These are phyloP conservation scores for Papilio helenus DNA, from an alignment of 1,140 invertebrate genomes.

Conservation along the genomic window DNA sequence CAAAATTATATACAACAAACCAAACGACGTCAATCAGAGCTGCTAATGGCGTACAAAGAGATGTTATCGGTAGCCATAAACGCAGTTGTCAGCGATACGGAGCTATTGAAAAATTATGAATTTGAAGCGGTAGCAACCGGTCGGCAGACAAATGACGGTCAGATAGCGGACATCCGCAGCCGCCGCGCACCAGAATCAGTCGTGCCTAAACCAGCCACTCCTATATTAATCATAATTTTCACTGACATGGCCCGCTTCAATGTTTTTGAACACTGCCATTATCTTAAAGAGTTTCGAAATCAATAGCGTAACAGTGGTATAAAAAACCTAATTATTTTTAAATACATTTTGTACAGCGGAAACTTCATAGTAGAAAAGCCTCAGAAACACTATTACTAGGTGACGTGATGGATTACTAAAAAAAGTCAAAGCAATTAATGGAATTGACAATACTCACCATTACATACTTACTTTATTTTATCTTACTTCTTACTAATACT, in stretches of 20 bases:
- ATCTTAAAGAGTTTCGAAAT: slow-evolving; percentile 52
- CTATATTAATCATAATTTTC: slow-evolving; percentile 80
- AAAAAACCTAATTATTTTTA: not conserved
- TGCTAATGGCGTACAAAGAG: slow-evolving; percentile 75
- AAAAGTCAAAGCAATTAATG: too few species aligned
- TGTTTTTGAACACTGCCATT: slow-evolving; percentile 74
- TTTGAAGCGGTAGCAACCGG: slow-evolving; percentile 69
- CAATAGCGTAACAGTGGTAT: too few species aligned
- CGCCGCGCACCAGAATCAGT: slow-evolving; percentile 39
- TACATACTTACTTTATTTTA: too few species aligned
- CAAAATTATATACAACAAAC: slow-evolving; percentile 80
- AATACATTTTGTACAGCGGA: not conserved
- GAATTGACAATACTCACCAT: too few species aligned
- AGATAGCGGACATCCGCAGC: slow-evolving; percentile 62
- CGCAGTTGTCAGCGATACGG: slow-evolving; percentile 70
- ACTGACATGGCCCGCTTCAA: slow-evolving; percentile 73
- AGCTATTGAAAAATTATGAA: slow-evolving; percentile 72
- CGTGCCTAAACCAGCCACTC: slow-evolving; percentile 47
- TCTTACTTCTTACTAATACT: too few species aligned
- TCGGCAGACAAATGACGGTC: slow-evolving; percentile 62
- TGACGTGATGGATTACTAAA: too few species aligned
- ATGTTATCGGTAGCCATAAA: slow-evolving; percentile 75
- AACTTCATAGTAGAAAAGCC: not conserved
- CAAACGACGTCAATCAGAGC: slow-evolving; percentile 78
- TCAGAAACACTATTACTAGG: too few species aligned